A percentile compares a stretch with the other conserved stretches of the same genome.
Conservation (phyloP, 2,113 vertebrate species). For the Clinocottus analis region DNA sequence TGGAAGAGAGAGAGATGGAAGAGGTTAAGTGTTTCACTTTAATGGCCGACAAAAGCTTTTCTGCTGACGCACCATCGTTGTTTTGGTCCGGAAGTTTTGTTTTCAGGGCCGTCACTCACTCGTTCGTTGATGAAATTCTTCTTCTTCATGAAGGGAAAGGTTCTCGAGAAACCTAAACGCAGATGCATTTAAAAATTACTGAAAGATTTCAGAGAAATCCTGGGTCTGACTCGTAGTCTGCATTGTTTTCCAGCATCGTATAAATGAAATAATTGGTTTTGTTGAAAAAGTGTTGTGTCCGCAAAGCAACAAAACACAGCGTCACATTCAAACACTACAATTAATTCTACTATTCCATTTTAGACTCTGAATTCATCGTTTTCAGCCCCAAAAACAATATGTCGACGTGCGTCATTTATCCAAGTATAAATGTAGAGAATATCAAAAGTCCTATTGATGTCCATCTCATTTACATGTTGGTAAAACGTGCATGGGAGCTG, state of each 20-base stretch:
- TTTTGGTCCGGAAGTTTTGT: neutral
- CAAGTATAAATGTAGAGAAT: neutral
- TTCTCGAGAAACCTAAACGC: neutral
- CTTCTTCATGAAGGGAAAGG: neutral
- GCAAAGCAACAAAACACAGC: too few relatives aligned
- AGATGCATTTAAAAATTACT: neutral
- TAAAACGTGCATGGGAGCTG: too few relatives aligned
- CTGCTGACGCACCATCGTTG: neutral
- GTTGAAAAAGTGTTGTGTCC: too few relatives aligned
- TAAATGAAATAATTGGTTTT: too few relatives aligned
- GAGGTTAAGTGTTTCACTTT: slow-evolving; percentile 23
- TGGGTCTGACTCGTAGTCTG: too few relatives aligned
- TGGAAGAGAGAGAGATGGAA: neutral
- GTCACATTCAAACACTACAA: too few relatives aligned
- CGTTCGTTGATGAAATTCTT: neutral
- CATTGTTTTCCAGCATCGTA: too few relatives aligned
- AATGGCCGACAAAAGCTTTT: neutral
- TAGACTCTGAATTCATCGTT: too few relatives aligned
- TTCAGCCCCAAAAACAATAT: too few relatives aligned
- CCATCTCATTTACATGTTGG: too few relatives aligned
- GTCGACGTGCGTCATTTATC: too few relatives aligned
- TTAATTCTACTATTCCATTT: too few relatives aligned
- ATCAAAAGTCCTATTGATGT: neutral
- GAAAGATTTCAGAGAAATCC: neutral
- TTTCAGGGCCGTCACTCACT: neutral